Evolutionary conservation across 2,888 invertebrate genomes (phyloP).

Genomic region (Pasiphila rectangulata): DNA sequence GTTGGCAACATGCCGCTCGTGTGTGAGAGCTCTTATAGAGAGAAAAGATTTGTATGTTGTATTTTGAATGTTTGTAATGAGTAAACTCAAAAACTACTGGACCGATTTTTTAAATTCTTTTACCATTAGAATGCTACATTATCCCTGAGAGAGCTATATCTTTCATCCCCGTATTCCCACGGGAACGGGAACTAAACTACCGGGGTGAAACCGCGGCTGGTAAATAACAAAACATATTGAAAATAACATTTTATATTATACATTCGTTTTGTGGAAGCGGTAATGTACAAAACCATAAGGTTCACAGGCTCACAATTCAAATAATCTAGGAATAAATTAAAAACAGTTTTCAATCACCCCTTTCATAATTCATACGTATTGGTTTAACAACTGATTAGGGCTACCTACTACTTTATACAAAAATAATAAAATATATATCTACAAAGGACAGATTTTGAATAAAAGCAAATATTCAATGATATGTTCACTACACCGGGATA

Average conservation of each 20-base stretch:
- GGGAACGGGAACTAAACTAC: too few relatives aligned
- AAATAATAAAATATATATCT: conserved; percentile 10
- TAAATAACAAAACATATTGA: conserved; percentile 21
- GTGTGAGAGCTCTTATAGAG: too few relatives aligned
- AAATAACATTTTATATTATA: conserved; percentile 38
- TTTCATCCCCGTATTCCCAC: too few relatives aligned
- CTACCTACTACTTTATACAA: conserved; percentile 14
- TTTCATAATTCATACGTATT: conserved; percentile 13
- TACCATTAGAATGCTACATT: too few relatives aligned
- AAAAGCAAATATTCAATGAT: not conserved
- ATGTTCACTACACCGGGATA: conserved; percentile 1
- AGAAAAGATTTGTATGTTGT: too few relatives aligned
- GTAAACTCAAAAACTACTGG: too few relatives aligned
- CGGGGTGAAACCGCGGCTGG: too few relatives aligned
- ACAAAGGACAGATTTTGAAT: not conserved
- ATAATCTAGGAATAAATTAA: conserved; percentile 28
- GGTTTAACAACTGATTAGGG: conserved; percentile 18
- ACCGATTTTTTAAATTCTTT: too few relatives aligned
- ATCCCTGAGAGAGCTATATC: too few relatives aligned
- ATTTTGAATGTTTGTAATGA: too few relatives aligned
- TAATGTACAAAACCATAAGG: conserved; percentile 23
- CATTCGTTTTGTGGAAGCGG: conserved; percentile 33
- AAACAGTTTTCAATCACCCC: conserved; percentile 17
- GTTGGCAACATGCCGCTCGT: too few relatives aligned
- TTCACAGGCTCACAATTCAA: conserved; percentile 26